Base-by-base conservation (phyloP, 1,140 invertebrate genomes). In the Saccostrea echinata region DNA sequence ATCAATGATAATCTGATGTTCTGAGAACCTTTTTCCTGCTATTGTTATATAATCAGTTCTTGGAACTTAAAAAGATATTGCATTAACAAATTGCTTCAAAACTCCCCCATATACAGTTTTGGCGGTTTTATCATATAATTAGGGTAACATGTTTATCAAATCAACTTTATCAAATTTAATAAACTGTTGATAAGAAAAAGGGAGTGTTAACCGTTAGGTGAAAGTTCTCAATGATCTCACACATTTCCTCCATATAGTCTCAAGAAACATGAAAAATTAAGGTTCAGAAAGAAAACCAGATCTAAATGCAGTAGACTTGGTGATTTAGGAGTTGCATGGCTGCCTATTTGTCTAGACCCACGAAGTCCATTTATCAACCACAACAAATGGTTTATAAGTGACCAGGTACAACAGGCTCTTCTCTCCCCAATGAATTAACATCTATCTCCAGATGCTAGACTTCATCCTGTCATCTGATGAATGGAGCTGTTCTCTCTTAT, bases 331-430 rank as follows among this genome's bases (percentile, higher is more conserved):
- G 8, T 24, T 76, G 30, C 30, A 30, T 76, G 24, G 27, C 68
- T 16, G 68, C 68, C 68, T 33, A 30, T 18, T 30, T 35, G 68
- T 76, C 68, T 76, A 76, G 68, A 76, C 68, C 57, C 27, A 4
- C n/a, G 11, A 13, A 33, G 68, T 76, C 68, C 68, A 76, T 76
- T 33, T 76, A 76, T 76, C 68, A 76, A 30, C 68, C 68, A 76
- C 68, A 76, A 76, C 68, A 76, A 43, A 76, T 76, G 68, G 68
- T 33, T 76, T 33, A 76, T 76, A 76, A 76, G 68, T 76, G 68
- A 76, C 68, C 68, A 76, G 24, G 68, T 16, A 33, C 68, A 76
- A 76, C 9, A 6, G 9, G 16, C 68, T n/a, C n/a, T 16, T 11
- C 68, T 1, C 30, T 76, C 68, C 27, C 27, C 30, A 76, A 30